Conservation (phyloP, 2,797 vertebrate genomes). For the Pseudomugil tenellus region DNA sequence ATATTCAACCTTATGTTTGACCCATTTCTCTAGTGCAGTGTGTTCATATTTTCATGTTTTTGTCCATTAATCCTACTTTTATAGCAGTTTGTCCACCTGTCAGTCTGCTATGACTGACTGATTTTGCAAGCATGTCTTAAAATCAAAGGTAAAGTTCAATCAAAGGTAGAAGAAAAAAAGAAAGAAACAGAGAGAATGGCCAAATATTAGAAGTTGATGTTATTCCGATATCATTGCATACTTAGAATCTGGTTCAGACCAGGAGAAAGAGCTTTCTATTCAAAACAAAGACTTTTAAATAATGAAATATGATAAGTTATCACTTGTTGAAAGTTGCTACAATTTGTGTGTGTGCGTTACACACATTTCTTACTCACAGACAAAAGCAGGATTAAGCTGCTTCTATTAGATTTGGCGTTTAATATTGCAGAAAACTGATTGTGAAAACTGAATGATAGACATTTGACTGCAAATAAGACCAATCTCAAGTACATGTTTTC, state of each 20-base stretch:
- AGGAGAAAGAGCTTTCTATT: background rate
- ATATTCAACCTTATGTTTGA: constrained; percentile 1
- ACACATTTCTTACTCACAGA: background rate
- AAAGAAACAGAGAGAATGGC: background rate
- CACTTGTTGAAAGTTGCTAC: background rate
- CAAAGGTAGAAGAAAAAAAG: background rate
- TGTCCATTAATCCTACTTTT: constrained; percentile 15
- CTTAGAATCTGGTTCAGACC: background rate
- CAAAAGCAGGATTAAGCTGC: background rate
- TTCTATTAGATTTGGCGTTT: background rate
- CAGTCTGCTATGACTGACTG: background rate
- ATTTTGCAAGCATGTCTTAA: constrained; percentile 3
- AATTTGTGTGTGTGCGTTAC: background rate
- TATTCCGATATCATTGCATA: background rate
- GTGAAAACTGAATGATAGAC: constrained; percentile 15
- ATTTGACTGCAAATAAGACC: constrained; percentile 9
- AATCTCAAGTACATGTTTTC: background rate
- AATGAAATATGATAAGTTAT: background rate
- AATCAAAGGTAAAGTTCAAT: background rate
- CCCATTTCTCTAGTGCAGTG: background rate
- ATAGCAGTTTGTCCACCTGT: background rate
- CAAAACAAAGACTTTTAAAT: background rate
- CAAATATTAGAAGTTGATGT: background rate
- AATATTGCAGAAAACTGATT: constrained; percentile 1
- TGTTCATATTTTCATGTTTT: constrained; percentile 22